These are phyloP conservation scores for Halcyon senegalensis DNA, from an alignment of 2,113 vertebrate genomes.

Conservation along the genomic window DNA sequence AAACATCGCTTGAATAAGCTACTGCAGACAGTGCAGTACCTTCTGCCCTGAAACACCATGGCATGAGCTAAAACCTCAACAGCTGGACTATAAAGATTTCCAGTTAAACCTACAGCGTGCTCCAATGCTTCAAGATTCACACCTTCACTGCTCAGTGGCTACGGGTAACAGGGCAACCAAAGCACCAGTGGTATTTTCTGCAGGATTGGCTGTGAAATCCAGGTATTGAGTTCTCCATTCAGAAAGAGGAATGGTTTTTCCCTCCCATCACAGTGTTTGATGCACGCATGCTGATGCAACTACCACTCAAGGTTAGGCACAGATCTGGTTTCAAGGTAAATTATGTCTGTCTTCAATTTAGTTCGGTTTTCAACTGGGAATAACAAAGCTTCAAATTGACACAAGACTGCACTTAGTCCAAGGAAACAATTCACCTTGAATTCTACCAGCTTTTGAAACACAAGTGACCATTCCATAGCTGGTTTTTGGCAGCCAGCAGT, in stretches of 20 bases:
- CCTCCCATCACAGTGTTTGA: background rate
- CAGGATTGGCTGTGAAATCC: background rate
- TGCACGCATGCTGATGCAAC: background rate
- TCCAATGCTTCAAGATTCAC: background rate
- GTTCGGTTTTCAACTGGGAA: background rate
- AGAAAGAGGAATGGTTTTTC: background rate
- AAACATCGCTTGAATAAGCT: background rate
- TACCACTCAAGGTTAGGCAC: background rate
- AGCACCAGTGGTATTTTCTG: background rate
- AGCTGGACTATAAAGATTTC: background rate
- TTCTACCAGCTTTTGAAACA: background rate
- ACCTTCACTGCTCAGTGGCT: background rate
- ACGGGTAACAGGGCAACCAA: background rate
- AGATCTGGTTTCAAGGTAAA: background rate
- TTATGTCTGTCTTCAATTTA: background rate
- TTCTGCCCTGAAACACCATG: background rate
- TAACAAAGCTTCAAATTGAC: background rate
- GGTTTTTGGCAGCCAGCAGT: background rate
- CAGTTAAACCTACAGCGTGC: background rate
- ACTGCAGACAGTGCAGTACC: background rate
- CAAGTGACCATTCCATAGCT: background rate
- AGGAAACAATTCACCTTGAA: background rate
- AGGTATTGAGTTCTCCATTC: background rate
- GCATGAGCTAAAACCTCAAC: background rate
- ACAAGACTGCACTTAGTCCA: background rate